phyloP scores from a whole-genome alignment of 1,140 invertebrate genomes.

The Helicoverpa zea region DNA sequence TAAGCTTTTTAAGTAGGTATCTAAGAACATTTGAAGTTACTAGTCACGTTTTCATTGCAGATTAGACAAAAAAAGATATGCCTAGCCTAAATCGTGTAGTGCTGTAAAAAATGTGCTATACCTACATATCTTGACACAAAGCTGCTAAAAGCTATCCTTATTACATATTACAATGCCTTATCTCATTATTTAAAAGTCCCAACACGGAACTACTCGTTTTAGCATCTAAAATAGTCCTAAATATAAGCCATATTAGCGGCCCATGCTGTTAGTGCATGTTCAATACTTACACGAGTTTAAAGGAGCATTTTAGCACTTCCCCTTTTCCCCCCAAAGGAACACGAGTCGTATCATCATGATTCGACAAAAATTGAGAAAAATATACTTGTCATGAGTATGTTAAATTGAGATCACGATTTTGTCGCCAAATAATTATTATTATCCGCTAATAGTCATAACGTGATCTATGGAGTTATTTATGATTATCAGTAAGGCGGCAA shows the following conservation, averaged over 20 bases:
- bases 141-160: too few relatives aligned
- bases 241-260: too few relatives aligned
- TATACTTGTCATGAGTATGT: neutral
- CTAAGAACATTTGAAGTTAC: too few relatives aligned
- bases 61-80: too few relatives aligned
- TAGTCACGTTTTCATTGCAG: too few relatives aligned
- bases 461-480: neutral
- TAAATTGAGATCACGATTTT: constrained; percentile 9
- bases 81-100: too few relatives aligned
- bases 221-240: too few relatives aligned
- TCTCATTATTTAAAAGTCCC: neutral
- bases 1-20: too few relatives aligned
- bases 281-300: neutral
- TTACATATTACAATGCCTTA: too few relatives aligned
- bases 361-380: neutral
- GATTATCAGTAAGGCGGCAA: neutral
- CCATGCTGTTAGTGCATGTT: neutral
- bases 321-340: neutral
- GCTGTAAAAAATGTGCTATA: too few relatives aligned
- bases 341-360: neutral
- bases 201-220: neutral
- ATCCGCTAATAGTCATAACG: constrained; percentile 11
- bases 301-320: constrained; percentile 10
- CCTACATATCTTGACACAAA: too few relatives aligned
- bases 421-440: constrained; percentile 14